A percentile compares a stretch with the other conserved stretches of the same genome.
These are phyloP conservation scores for Rhagonycha fulva DNA, from an alignment of 2,888 invertebrate species.

Conservation along the genomic window DNA sequence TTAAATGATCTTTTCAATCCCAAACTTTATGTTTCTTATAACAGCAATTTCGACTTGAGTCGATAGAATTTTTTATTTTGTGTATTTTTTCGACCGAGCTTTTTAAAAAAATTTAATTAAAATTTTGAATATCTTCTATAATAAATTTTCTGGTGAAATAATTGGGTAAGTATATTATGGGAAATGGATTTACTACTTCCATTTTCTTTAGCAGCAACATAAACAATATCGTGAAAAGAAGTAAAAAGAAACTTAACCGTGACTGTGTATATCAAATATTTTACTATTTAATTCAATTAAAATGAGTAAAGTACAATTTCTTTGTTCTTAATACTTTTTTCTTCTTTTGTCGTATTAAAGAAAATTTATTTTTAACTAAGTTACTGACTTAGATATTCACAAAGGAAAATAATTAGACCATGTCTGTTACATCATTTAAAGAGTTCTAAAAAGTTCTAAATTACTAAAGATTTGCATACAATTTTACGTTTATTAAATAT, in stretches of 20 bases:
- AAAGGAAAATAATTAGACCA: slow-evolving; percentile 40
- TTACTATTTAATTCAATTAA: slow-evolving; percentile 37
- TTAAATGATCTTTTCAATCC: not conserved
- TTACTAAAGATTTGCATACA: not conserved
- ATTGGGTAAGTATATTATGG: not conserved
- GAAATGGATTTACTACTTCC: not conserved
- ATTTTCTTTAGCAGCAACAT: not conserved
- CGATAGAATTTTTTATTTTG: not conserved
- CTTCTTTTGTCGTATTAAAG: slow-evolving; percentile 37
- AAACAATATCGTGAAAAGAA: not conserved
- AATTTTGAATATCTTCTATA: not conserved
- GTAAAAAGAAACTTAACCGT: not conserved
- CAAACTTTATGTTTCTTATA: not conserved
- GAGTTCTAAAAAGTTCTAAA: slow-evolving; percentile 32
- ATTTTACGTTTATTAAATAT: not conserved
- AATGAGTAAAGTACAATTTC: slow-evolving; percentile 38
- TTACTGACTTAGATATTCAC: slow-evolving; percentile 37
- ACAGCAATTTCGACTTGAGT: not conserved
- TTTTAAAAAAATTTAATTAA: not conserved
- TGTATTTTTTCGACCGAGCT: not conserved
- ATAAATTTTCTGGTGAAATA: not conserved
- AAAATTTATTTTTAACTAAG: slow-evolving; percentile 39
- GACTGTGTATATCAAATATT: slow-evolving; percentile 33
- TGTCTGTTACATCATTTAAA: slow-evolving; percentile 32
- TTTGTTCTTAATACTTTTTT: slow-evolving; percentile 37